These are phyloP conservation scores for Solenopsis invicta DNA, from an alignment of 1,140 invertebrate species.

Conservation along the genomic window DNA sequence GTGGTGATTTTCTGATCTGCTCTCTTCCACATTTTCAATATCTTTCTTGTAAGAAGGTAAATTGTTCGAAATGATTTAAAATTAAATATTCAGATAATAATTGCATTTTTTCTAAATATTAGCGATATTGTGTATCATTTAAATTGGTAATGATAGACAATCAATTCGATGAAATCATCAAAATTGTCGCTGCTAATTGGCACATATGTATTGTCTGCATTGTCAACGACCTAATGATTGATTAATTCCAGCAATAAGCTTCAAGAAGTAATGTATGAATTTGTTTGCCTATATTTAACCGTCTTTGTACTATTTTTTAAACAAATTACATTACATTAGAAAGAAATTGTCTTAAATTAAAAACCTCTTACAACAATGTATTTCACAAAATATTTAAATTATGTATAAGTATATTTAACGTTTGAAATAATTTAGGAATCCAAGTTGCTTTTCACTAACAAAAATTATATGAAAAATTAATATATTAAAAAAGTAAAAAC, in stretches of 20 bases:
- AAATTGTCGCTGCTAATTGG: background rate
- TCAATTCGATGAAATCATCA: constrained; percentile 26
- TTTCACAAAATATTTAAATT: background rate
- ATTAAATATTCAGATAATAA: background rate
- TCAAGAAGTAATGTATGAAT: constrained; percentile 36
- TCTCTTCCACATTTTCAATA: constrained; percentile 9
- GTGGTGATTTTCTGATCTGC: constrained; percentile 20
- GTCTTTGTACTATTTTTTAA: background rate
- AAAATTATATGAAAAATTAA: background rate
- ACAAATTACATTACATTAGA: background rate
- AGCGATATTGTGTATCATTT: background rate
- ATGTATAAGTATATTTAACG: background rate
- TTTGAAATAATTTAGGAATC: background rate
- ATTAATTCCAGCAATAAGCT: constrained; percentile 5
- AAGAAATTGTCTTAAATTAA: background rate
- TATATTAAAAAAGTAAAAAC: background rate
- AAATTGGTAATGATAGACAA: background rate
- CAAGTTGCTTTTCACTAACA: background rate
- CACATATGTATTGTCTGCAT: constrained; percentile 24
- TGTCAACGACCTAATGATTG: constrained; percentile 5
- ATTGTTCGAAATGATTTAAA: background rate
- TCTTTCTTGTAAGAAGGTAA: constrained; percentile 20
- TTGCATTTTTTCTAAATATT: background rate
- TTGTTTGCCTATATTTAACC: background rate
- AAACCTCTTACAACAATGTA: background rate